Evolutionary conservation across 2,888 invertebrate species (phyloP), one percentile per base, ranked within the genome.

Genomic region (Polyommatus iphigenia): DNA sequence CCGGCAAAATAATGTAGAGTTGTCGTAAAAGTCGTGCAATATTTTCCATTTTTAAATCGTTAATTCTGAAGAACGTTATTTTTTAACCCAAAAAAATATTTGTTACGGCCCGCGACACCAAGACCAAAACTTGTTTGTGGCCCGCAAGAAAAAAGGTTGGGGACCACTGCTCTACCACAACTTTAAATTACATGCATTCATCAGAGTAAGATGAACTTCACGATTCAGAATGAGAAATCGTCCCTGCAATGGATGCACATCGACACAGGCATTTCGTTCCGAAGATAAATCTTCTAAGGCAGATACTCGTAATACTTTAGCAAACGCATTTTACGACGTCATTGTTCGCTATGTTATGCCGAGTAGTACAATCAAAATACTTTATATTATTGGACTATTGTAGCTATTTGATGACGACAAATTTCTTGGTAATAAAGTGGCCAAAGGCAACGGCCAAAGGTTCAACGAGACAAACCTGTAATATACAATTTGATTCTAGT

Each of bases 261-360:
- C 32, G 67, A 32, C 29, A 18, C 15, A 29, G 67, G 67, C 29
- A 67, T 29, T 29, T 18, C 13, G 15, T 29, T 67, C 4, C 67
- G 29, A 67, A 67, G 67, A 67, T 67, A 67, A 67, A 67, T 67
- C 67, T 67, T 67, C 67, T 29, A 67, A 29, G 67, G 15, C 29
- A 67, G 67, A 67, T 32, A n/a, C n/a, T n/a, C n/a, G n/a, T n/a
- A 67, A 67, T 29, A 32, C 67, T 15, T 67, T 29, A 67, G 67
- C 29, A 67, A 67, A 67, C 67, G 29, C 67, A 67, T 67, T 67
- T 67, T 67, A 67, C 67, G 67, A 67, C 29, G 67, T 15, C 67
- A 67, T 67, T 67, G 67, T 67, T 67, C 24, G 15, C 67, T 24
- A 29, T 32, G 6, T 13, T 18, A 67, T 18, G 29, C 15, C 18